A percentile compares a stretch with the other conserved stretches of the same genome.
These are phyloP conservation scores for Grammomys surdaster DNA, from an alignment of 2,113 vertebrate species.

Conservation along the genomic window DNA sequence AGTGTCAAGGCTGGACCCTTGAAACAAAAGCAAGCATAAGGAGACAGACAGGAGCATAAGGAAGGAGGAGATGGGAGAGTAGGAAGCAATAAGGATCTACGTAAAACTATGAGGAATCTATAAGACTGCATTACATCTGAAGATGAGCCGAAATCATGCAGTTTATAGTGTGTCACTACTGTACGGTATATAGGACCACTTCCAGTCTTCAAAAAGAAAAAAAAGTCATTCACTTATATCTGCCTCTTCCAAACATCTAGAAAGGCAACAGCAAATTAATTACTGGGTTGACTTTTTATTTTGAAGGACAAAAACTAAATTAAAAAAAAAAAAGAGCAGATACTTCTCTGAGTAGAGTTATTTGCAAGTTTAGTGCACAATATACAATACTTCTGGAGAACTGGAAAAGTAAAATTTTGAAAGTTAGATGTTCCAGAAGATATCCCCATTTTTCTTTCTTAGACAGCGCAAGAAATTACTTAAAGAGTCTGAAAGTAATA, in stretches of 20 bases:
- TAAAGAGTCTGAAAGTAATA: constrained; percentile 84
- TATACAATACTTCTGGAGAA: constrained; percentile 87
- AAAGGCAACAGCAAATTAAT: constrained; percentile 79
- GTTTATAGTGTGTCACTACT: constrained; percentile 79
- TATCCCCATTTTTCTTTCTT: constrained; percentile 88
- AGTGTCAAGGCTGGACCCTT: background rate
- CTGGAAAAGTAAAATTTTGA: constrained; percentile 89
- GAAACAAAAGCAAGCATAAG: constrained; percentile 44
- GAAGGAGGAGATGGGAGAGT: background rate
- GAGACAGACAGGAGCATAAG: background rate
- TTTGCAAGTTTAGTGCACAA: constrained; percentile 77
- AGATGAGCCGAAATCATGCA: constrained; percentile 12
- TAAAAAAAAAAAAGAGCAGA: constrained; percentile 66
- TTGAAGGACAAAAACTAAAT: constrained; percentile 65
- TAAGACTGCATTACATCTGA: background rate
- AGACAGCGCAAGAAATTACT: constrained; percentile 85
- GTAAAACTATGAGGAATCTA: background rate
- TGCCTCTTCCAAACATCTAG: constrained; percentile 81
- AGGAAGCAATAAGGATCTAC: background rate
- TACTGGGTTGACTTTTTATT: constrained; percentile 53
- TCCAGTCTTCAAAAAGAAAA: constrained; percentile 59
- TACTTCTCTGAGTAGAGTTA: constrained; percentile 83
- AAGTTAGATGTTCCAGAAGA: constrained; percentile 87
- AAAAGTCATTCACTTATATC: constrained; percentile 75
- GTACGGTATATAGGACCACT: constrained; percentile 78